A percentile compares a stretch with the other conserved stretches of the same genome.
Evolutionary conservation across 2,888 invertebrate genomes (phyloP).

Genomic region (Limnephilus auricula): DNA sequence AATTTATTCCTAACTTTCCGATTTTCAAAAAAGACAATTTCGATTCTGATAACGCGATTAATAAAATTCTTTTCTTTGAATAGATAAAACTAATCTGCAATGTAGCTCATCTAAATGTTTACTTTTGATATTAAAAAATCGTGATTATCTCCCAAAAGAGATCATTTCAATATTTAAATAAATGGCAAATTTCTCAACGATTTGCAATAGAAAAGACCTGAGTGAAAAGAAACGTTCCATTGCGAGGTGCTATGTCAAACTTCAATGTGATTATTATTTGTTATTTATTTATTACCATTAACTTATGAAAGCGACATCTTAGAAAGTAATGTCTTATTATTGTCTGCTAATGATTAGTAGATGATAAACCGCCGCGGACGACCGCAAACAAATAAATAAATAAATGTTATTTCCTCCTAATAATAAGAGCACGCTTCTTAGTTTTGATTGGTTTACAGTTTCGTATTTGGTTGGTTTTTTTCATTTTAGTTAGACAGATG

Average conservation of each 20-base stretch:
- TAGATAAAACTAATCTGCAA: neutral
- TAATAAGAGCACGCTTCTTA: neutral
- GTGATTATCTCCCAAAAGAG: neutral
- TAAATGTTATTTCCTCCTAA: neutral
- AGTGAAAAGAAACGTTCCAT: neutral
- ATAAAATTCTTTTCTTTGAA: neutral
- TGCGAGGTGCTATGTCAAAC: neutral
- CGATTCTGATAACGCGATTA: neutral
- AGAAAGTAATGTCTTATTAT: neutral
- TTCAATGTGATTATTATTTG: neutral
- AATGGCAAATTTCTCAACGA: no score
- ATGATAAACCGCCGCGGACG: neutral
- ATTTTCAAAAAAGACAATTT: neutral
- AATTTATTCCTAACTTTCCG: neutral
- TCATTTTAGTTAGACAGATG: neutral
- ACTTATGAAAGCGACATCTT: neutral
- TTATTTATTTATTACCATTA: neutral
- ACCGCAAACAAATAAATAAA: constrained; percentile 2
- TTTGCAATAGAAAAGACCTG: neutral
- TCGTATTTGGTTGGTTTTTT: neutral
- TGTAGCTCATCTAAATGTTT: neutral
- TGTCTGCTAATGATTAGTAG: neutral
- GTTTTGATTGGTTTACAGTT: neutral
- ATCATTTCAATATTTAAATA: no score
- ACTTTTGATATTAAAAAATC: neutral